Conservation (phyloP, 64 coral and sea anemone genomes). For the Montipora cactus region DNA sequence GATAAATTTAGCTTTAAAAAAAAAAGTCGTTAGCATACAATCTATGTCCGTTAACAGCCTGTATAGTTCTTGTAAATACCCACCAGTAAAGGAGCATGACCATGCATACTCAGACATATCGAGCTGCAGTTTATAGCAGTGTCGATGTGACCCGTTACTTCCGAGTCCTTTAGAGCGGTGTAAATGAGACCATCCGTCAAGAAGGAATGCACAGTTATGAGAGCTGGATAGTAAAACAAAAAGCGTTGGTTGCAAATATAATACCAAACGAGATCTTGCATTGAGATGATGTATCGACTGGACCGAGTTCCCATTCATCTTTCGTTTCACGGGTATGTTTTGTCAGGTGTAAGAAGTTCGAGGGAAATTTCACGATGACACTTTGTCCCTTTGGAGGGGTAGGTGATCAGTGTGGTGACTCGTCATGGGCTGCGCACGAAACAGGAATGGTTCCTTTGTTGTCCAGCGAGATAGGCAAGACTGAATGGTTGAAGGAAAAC, state of each 20-base stretch:
- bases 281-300: conserved; percentile 6
- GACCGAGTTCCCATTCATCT: conserved; percentile 6
- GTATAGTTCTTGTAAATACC: not conserved
- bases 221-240: too few species aligned
- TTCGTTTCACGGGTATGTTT: not conserved
- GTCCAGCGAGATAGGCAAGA: too few species aligned
- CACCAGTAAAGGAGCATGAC: too few species aligned
- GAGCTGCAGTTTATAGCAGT: conserved; percentile 32
- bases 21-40: conserved; percentile 9
- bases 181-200: too few species aligned
- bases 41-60: conserved; percentile 24
- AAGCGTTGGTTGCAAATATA: too few species aligned
- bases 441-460: too few species aligned
- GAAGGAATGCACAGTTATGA: too few species aligned
- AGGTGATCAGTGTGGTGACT: too few species aligned
- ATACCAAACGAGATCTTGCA: not conserved
- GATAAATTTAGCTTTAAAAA: conserved; percentile 4
- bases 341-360: conserved; percentile 21
- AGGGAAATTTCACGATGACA: not conserved
- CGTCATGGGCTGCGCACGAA: too few species aligned
- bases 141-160: not conserved
- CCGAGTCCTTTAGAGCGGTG: too few species aligned
- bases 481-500: too few species aligned
- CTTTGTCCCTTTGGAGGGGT: too few species aligned
- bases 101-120: not conserved